Percentiles rank a stretch among this genome's conserved stretches.
phyloP scores from a whole-genome alignment of 1,140 invertebrate species.

The Bombus confusus region DNA sequence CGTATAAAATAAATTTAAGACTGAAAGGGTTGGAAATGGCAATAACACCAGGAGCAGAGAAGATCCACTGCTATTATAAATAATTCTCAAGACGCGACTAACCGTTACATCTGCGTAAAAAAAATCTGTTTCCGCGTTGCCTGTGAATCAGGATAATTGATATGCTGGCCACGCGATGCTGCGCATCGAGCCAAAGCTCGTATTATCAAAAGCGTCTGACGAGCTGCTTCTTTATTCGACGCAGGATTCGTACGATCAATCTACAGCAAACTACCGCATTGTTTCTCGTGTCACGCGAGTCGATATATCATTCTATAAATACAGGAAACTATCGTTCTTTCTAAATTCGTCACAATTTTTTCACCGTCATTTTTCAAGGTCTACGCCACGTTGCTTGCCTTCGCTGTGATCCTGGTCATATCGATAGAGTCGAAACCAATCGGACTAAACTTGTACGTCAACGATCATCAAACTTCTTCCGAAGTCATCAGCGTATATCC shows the following conservation, averaged over 20 bases:
- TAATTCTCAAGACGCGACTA: slow-evolving; percentile 6
- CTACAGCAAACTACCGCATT: background rate
- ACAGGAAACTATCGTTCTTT: background rate
- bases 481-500: slow-evolving; percentile 28
- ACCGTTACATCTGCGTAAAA: slow-evolving; percentile 32
- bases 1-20: background rate
- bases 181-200: slow-evolving; percentile 6
- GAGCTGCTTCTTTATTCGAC: slow-evolving; percentile 25
- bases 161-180: slow-evolving; percentile 17
- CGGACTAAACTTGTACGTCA: slow-evolving; percentile 14
- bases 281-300: background rate
- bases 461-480: slow-evolving; percentile 17
- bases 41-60: background rate
- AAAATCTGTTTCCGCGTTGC: slow-evolving; percentile 39
- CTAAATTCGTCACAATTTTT: background rate
- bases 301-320: too few relatives aligned
- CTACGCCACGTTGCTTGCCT: background rate
- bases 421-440: slow-evolving; percentile 43
- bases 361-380: slow-evolving; percentile 4
- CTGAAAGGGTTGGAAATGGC: background rate
- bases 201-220: slow-evolving; percentile 34
- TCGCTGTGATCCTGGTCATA: slow-evolving; percentile 20
- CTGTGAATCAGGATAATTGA: slow-evolving; percentile 15
- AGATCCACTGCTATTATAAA: slow-evolving; percentile 5
- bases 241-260: slow-evolving; percentile 10